Evolutionary conservation across 2,888 invertebrate genomes (phyloP), one percentile per base, ranked within the genome.

Genomic region (Busseola fusca): DNA sequence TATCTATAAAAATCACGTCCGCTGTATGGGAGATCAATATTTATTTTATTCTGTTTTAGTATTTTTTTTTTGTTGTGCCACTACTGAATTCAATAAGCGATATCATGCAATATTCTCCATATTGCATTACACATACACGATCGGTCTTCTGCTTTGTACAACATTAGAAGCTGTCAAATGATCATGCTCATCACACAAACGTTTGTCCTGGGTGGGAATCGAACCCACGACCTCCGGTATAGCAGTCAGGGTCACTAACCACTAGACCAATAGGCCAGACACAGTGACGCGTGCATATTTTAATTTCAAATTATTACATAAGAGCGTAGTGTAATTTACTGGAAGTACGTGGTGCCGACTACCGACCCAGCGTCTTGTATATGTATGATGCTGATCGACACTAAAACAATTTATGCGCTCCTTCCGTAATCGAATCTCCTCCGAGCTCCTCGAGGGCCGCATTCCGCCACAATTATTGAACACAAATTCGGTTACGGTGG

Each of bases 401-500:
- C 86, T 94, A 93, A 94, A 94, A 93, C 93, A 94, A 94, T 94
- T 94, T 93, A 90, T 90, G 85, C 86, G 89, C 87, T 90, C 90
- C 88, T 86, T 80, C 86, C 87, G 74, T 94, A 93, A 94, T 94
- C 87, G 89, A 92, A 92, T 94, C 89, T 85, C 76, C 74, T 80
- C 85, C 90, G 89, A 86, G 88, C 88, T 84, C 87, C 84, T 83
- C 87, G 82, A 83, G 81, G 81, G 84, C 88, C 88, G 87, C 90
- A 90, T 91, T 91, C 89, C 91, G 84, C 90, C 87, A 89, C 91
- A 93, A 93, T 93, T 92, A 93, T 91, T 89, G 90, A 89, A 90
- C 89, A 81, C 84, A 93, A 94, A 94, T 90, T 92, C 82, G 88
- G 86, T 94, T 92, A 89, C 72, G 82, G 48, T 34, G 80, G 78